Conservation (phyloP, 2,888 invertebrate species). For the Zygaena filipendulae region DNA sequence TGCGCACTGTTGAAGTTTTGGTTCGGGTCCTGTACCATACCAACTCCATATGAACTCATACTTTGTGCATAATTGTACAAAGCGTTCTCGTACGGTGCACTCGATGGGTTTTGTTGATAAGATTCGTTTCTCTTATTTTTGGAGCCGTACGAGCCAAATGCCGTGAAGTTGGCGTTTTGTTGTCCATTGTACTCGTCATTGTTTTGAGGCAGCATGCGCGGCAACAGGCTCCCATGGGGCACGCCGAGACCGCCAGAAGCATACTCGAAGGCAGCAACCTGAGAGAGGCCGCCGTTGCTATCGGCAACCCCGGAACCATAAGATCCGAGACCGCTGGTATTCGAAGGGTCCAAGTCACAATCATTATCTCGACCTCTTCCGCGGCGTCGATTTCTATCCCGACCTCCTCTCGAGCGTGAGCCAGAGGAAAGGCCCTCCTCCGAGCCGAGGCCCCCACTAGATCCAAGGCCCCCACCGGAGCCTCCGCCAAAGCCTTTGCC, state of each 20-base stretch:
- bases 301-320: slow-evolving; percentile 26
- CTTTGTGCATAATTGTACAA: too few species aligned
- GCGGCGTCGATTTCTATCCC: slow-evolving; percentile 50
- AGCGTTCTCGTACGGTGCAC: too few species aligned
- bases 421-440: slow-evolving; percentile 22
- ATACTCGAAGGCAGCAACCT: slow-evolving; percentile 27
- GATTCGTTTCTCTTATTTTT: slow-evolving; percentile 34
- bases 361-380: slow-evolving; percentile 51
- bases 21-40: slow-evolving; percentile 27
- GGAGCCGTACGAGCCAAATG: slow-evolving; percentile 52
- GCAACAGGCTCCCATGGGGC: slow-evolving; percentile 56
- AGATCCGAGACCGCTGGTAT: slow-evolving; percentile 28
- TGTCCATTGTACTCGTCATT: slow-evolving; percentile 33
- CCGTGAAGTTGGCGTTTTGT: slow-evolving; percentile 55
- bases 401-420: slow-evolving; percentile 34
- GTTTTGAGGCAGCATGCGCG: slow-evolving; percentile 54
- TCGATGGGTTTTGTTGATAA: too few species aligned
- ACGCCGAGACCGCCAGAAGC: slow-evolving; percentile 54
- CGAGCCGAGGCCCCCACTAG: slow-evolving; percentile 20
- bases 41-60: slow-evolving; percentile 27
- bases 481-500: slow-evolving; percentile 27
- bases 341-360: slow-evolving; percentile 29
- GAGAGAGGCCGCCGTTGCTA: slow-evolving; percentile 33
- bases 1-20: slow-evolving; percentile 36
- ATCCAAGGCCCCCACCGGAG: slow-evolving; percentile 25